These are phyloP conservation scores for Ardeotis arabs DNA, from an alignment of 2,113 vertebrate species.

Conservation along the genomic window DNA sequence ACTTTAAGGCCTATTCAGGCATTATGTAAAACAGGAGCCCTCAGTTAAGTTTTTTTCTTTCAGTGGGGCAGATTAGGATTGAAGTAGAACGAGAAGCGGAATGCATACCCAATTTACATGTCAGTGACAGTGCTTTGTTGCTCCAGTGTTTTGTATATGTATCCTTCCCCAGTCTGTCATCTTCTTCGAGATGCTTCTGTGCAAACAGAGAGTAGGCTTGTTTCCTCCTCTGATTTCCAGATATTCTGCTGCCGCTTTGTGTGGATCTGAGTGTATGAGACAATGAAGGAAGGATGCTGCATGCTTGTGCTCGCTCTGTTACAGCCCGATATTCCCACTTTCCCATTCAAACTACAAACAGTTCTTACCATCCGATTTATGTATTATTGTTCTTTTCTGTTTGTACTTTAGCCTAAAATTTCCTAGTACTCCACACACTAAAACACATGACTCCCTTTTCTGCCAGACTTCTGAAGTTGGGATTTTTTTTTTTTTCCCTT, in stretches of 20 bases:
- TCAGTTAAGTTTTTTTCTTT: not conserved
- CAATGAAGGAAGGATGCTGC: not conserved
- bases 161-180: not conserved
- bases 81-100: not conserved
- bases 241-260: not conserved
- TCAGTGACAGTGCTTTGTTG: not conserved
- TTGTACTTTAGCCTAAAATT: not conserved
- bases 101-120: accelerated
- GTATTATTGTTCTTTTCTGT: not conserved
- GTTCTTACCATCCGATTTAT: not conserved
- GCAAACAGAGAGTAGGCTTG: not conserved
- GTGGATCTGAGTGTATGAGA: not conserved
- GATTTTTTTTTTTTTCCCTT: accelerated
- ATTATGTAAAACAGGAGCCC: not conserved
- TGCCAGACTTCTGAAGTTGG: not conserved
- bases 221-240: not conserved
- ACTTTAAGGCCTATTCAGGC: not conserved
- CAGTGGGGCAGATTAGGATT: not conserved
- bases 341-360: not conserved
- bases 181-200: not conserved
- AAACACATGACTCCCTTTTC: not conserved
- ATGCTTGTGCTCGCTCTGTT: accelerated
- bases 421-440: accelerated
- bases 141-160: not conserved
- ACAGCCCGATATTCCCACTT: not conserved